A percentile compares a stretch with the other conserved stretches of the same genome.
These are phyloP conservation scores for Pentamera pediparva DNA, from an alignment of 53 echinoderm and acorn worm species.

Conservation along the genomic window DNA sequence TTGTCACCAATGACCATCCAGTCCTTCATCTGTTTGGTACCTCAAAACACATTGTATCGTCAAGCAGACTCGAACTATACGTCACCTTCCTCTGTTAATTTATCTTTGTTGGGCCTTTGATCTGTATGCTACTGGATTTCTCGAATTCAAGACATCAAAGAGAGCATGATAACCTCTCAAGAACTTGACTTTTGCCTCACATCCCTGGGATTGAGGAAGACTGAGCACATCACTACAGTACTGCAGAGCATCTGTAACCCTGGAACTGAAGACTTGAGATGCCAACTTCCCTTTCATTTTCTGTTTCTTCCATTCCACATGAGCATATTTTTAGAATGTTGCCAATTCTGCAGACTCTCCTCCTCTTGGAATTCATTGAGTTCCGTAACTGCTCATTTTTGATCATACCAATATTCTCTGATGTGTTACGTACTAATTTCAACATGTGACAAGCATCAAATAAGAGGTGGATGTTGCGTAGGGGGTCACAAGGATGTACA, in stretches of 20 bases:
- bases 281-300: conserved; percentile 40
- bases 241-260: conserved; percentile 38
- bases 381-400: neutral
- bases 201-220: conserved; percentile 2
- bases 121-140: too few relatives aligned
- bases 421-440: conserved; percentile 22
- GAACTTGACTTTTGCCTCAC: conserved; percentile 24
- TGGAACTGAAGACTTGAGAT: conserved; percentile 16
- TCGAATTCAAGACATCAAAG: too few relatives aligned
- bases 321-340: conserved; percentile 22
- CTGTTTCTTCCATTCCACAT: conserved; percentile 18
- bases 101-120: too few relatives aligned
- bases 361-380: conserved; percentile 28
- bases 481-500: conserved; percentile 26
- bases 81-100: too few relatives aligned
- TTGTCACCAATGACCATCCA: too few relatives aligned
- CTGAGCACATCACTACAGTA: neutral
- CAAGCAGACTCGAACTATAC: too few relatives aligned
- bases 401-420: conserved; percentile 8
- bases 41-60: too few relatives aligned
- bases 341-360: conserved; percentile 27
- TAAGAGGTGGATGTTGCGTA: neutral
- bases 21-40: too few relatives aligned
- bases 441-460: conserved; percentile 51
- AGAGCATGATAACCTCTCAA: too few relatives aligned